Base-by-base conservation (phyloP, 2,888 invertebrate species). In the Ophion costatus region DNA sequence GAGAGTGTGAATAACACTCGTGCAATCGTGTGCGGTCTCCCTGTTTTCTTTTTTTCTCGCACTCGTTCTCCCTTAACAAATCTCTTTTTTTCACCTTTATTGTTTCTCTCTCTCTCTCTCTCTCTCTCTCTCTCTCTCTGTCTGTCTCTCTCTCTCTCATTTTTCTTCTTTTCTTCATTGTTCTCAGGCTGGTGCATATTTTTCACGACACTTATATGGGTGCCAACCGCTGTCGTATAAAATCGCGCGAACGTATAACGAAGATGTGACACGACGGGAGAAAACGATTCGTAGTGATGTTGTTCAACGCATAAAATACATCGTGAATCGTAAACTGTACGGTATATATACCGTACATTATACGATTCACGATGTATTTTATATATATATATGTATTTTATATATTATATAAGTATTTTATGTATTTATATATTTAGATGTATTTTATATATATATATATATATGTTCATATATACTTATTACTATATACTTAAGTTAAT, bases 1-100 rank as follows among this genome's bases (percentile, higher is more conserved):
- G n/a, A 45, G 63, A 17, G 75, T 85, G 84, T 85, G 79, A 79
- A 76, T 82, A 82, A 79, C 77, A 67, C 51, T 42, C 59, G 67
- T 20, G 45, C 51, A 77, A 76, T 57, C 80, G 80, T 64, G 78
- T 69, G 70, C 61, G 63, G 84, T 51, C 57, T 71, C 17, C n/a
- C 66, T 42, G 11, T 10, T 67, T 61, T 63, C 29, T 42, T 59
- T 51, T 78, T 76, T 61, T 61, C 29, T 59, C 69, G 20, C n/a
- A 17, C 42, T 24, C n/a, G 17, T 57, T 76, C 45, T 56, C 51
- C 51, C 17, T 51, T 51, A 51, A 51, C 51, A 14, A 51, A 51
- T 51, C 51, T 51, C 51, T 10, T 63, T 64, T 51, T 70, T 6
- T 42, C 1, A 57, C 33, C 33, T 10, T 63, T 22, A 17, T 61